A percentile compares a stretch with the other conserved stretches of the same genome.
Conservation (phyloP, 37 sponge, comb jelly and placozoan species). For the Ianthella basta region DNA sequence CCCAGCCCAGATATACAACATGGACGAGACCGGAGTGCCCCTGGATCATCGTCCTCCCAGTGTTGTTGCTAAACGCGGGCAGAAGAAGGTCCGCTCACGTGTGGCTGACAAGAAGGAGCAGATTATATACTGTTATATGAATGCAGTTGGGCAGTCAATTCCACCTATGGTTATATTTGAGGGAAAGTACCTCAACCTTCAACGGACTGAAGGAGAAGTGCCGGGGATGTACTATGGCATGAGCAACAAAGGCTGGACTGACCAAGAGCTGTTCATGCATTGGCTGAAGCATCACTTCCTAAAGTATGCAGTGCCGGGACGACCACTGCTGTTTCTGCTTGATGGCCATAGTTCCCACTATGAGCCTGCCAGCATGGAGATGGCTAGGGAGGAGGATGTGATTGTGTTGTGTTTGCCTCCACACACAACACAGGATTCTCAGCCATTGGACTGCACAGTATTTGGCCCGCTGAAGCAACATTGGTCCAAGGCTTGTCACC, state of each 20-base stretch:
- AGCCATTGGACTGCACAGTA: slow-evolving; percentile 58
- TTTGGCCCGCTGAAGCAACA: slow-evolving; percentile 46
- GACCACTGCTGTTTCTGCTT: slow-evolving; percentile 55
- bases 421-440: slow-evolving; percentile 61
- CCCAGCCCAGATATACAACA: neutral
- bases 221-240: slow-evolving; percentile 55
- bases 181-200: slow-evolving; percentile 32
- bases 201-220: slow-evolving; percentile 41
- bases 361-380: slow-evolving; percentile 17
- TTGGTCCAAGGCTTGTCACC: no score
- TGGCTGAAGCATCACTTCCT: slow-evolving; percentile 46
- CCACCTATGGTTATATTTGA: slow-evolving; percentile 53
- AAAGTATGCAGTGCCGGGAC: slow-evolving; percentile 40
- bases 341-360: slow-evolving; percentile 66
- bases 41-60: slow-evolving; percentile 34
- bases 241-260: slow-evolving; percentile 62
- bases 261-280: slow-evolving; percentile 40
- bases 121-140: slow-evolving; percentile 32
- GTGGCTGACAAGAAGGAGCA: slow-evolving; percentile 42
- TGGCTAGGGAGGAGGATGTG: slow-evolving; percentile 36
- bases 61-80: slow-evolving; percentile 26
- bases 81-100: slow-evolving; percentile 34
- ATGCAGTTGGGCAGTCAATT: slow-evolving; percentile 57
- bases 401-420: slow-evolving; percentile 57
- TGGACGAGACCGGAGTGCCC: slow-evolving; percentile 58